Evolutionary conservation across 2,113 vertebrate genomes (phyloP).

Genomic region (Halichoerus grypus): DNA sequence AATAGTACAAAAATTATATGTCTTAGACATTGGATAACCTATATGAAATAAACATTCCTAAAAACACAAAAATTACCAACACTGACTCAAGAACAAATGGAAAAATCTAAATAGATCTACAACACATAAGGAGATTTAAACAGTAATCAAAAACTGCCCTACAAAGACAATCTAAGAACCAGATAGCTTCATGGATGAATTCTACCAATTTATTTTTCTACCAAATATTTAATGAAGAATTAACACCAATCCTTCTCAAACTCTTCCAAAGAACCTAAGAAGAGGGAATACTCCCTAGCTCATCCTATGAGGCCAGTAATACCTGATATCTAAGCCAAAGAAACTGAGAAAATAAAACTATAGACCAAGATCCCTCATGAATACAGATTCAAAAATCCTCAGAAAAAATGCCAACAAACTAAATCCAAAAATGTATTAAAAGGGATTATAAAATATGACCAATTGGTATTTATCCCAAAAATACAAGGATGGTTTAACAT

Average conservation of each 20-base stretch:
- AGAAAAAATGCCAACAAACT: background rate
- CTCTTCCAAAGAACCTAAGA: background rate
- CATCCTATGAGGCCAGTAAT: background rate
- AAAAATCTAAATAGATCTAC: background rate
- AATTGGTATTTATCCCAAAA: background rate
- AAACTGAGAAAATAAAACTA: background rate
- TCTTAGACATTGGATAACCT: background rate
- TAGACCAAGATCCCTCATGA: background rate
- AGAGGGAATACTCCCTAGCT: too few species aligned
- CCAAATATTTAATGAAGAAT: background rate
- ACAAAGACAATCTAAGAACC: background rate
- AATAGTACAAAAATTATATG: background rate
- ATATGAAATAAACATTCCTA: background rate
- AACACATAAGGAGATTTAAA: background rate
- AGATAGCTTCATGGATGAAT: background rate
- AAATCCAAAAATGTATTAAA: background rate
- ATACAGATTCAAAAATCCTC: background rate
- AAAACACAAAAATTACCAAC: background rate
- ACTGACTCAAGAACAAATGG: background rate
- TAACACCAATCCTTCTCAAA: background rate
- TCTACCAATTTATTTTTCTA: background rate
- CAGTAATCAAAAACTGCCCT: background rate
- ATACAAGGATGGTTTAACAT: background rate
- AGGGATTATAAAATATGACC: background rate
- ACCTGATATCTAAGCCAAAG: background rate